Evolutionary conservation across 2,888 invertebrate species (phyloP), one percentile per base, ranked within the genome.

Genomic region (Agelastica alni): DNA sequence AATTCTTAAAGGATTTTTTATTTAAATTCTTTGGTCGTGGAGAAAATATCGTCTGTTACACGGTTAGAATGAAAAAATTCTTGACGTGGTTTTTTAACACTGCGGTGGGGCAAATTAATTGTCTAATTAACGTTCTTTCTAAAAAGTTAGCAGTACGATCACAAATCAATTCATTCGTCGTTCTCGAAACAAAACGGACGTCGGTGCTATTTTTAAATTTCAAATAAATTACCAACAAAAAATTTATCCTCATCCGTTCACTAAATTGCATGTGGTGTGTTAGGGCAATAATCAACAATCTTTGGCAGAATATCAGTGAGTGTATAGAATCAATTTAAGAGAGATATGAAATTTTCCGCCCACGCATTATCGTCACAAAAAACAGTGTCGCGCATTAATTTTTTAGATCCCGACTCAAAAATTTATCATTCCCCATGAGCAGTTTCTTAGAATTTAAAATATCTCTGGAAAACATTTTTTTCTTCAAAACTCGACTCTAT

Each of bases 301-400:
- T 60, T 63, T 65, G 66, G 63, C 65, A 64, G 58, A 58, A 45
- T 57, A 58, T 64, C 65, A 64, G 63, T 59, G 56, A 22, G 12
- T n/a, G n/a, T 60, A 61, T 57, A 61, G 57, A 63, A 66, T 66
- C 65, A 65, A 63, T 65, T 66, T 61, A 58, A 63, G 61, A 65
- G n/a, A n/a, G 57, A 60, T 61, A 63, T 58, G 61, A 63, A 62
- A 59, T 52, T 57, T 54, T 59, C 62, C 67, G 61, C 67, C 64
- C 58, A 53, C 66, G 62, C 64, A 58, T 44, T 44, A 20, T 16
- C 32, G 44, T 52, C 51, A 53, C 12, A 44, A 32, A 31, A 32
- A 10, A 2, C 32, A 44, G 32, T 12, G 32, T 17, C 44, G 32
- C 32, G n/a, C 16, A 16, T 7, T 20, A 6, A 2, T 16, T n/a